phyloP scores from a whole-genome alignment of 1,140 invertebrate species.

The Orchestia grillus region DNA sequence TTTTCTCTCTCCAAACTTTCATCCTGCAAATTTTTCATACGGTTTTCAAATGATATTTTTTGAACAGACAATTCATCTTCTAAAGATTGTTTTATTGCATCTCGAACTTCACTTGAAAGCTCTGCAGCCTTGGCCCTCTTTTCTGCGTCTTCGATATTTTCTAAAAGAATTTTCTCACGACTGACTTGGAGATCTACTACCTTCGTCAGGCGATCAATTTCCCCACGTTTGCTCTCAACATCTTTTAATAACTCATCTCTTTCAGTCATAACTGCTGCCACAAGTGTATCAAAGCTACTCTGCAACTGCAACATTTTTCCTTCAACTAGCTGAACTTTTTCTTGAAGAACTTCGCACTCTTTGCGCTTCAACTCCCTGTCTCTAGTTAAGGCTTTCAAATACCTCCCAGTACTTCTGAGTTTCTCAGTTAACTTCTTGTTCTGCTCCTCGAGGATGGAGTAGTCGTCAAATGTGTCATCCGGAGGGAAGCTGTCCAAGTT shows the following conservation, averaged over 20 bases:
- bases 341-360: constrained; percentile 74
- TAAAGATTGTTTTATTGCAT: constrained; percentile 59
- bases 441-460: constrained; percentile 67
- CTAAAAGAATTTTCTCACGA: constrained; percentile 62
- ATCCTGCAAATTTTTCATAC: constrained; percentile 11
- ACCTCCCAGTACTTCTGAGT: constrained; percentile 68
- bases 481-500: constrained; percentile 1
- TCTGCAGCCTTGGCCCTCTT: constrained; percentile 57
- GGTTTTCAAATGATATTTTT: constrained; percentile 31
- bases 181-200: constrained; percentile 51
- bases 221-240: constrained; percentile 61
- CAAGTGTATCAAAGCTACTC: constrained; percentile 69
- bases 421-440: constrained; percentile 70
- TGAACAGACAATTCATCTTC: not conserved
- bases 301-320: constrained; percentile 71
- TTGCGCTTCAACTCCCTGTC: constrained; percentile 72
- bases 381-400: constrained; percentile 69
- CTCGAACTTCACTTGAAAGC: constrained; percentile 57
- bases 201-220: constrained; percentile 63
- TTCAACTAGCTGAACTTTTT: constrained; percentile 71
- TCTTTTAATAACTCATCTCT: constrained; percentile 68
- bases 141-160: constrained; percentile 60
- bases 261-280: constrained; percentile 70
- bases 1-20: not conserved
- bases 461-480: constrained; percentile 11